These are phyloP conservation scores for Hyles vespertilio DNA, from an alignment of 1,140 invertebrate species.

Conservation along the genomic window DNA sequence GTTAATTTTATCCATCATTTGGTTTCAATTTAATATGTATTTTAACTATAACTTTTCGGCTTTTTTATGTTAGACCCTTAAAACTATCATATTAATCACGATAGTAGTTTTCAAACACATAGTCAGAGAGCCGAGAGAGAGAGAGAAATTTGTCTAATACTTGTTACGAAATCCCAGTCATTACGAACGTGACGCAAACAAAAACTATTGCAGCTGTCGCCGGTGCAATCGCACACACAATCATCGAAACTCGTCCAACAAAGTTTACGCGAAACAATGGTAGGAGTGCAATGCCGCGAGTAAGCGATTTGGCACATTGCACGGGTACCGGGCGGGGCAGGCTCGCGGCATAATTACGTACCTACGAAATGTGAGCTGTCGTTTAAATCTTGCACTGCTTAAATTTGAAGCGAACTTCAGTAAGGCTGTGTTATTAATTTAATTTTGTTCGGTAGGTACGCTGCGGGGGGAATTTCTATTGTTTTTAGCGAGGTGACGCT, in stretches of 20 bases:
- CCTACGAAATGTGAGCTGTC: conserved; percentile 67
- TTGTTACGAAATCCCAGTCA: too few relatives aligned
- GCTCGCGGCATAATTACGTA: conserved; percentile 57
- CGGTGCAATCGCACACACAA: neutral
- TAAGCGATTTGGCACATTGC: conserved; percentile 70
- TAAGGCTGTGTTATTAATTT: conserved; percentile 57
- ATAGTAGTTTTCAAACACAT: too few relatives aligned
- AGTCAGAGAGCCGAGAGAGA: too few relatives aligned
- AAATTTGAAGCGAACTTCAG: conserved; percentile 64
- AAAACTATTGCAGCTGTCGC: neutral
- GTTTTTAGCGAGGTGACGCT: too few relatives aligned
- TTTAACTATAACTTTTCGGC: too few relatives aligned
- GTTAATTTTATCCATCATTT: too few relatives aligned
- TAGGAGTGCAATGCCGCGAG: conserved; percentile 49
- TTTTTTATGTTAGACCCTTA: too few relatives aligned
- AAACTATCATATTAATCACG: too few relatives aligned
- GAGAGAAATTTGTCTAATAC: too few relatives aligned
- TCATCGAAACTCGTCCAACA: too few relatives aligned
- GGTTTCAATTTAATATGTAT: too few relatives aligned
- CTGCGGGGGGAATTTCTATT: too few relatives aligned
- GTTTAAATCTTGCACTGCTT: conserved; percentile 70
- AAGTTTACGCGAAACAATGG: conserved; percentile 12
- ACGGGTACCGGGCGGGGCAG: conserved; percentile 31
- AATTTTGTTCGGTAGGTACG: conserved; percentile 29
- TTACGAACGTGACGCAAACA: neutral